Base-by-base conservation (phyloP, 2,888 invertebrate species). In the Beris chalybata region DNA sequence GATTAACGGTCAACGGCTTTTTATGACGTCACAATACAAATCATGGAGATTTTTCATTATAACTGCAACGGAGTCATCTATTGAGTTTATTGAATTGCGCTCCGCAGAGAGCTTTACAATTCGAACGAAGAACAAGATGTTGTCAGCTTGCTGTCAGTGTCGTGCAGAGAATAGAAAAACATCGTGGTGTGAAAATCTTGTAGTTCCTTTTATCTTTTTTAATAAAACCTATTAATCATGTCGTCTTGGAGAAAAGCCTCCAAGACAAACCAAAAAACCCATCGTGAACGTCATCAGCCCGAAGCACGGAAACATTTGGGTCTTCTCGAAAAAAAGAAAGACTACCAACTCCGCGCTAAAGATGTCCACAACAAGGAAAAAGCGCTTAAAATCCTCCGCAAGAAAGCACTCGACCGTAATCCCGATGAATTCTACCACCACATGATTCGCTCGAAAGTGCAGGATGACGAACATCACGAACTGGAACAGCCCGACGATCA, bases 391-490 rank as follows among this genome's bases (percentile, higher is more conserved):
- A 78, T 91, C 32, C 80, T 99, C 64, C 87, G 89, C 66, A 90
- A 90, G 77, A 86, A 92, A 67, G 97, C 95, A 0, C 81, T 94
- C 29, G 91, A 96, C 76, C 93, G 90, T 78, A 99, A 99, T 83
- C 96, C 97, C 1, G 97, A 99, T 88, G 99, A 99, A 79, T 99
- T 97, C 82, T 93, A 97, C 79, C 95, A 93, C 82, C 96, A 97
- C 77, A 98, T 98, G 97, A 87, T 95, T 66, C 95, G 93, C 78
- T 92, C 95, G 0, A 88, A 89, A 79, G 81, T 91, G 0, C 79
- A 83, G 68, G 79, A 84, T 74, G 87, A 85, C 73, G 83, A 81
- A 66, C 89, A 89, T 74, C 88, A 88, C 76, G 89, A 92, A 73
- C 81, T 88, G 45, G 81, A 84, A 30, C 88, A 90, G 69, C 84